A percentile compares a stretch with the other conserved stretches of the same genome.
phyloP scores from a whole-genome alignment of 2,113 vertebrate genomes.

The Pionites leucogaster region DNA sequence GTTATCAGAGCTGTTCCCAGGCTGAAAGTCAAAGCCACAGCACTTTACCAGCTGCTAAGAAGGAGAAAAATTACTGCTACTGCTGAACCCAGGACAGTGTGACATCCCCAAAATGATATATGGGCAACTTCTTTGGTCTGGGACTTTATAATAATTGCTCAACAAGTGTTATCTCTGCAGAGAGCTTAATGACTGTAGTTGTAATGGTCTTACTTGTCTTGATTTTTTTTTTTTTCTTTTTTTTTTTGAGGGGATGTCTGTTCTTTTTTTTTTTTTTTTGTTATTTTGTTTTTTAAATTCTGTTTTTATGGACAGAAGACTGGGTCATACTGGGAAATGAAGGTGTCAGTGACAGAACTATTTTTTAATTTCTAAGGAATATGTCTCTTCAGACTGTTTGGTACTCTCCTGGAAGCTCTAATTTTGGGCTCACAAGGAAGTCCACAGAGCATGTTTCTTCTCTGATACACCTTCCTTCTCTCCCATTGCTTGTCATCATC shows the following conservation, averaged over 20 bases:
- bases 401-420: not conserved
- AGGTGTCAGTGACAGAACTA: not conserved
- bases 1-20: no score
- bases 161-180: not conserved
- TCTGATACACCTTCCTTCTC: not conserved
- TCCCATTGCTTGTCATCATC: not conserved
- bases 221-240: not conserved
- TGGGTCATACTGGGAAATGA: not conserved
- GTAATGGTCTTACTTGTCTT: not conserved
- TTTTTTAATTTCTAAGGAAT: not conserved
- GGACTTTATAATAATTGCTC: not conserved
- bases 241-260: not conserved
- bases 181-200: not conserved
- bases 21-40: no score
- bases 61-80: no score
- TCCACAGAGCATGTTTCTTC: not conserved
- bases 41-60: no score
- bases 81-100: no score
- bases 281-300: not conserved
- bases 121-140: not conserved
- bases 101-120: not conserved
- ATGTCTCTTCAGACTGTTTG: not conserved
- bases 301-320: not conserved
- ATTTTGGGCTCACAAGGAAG: not conserved
- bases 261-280: fast-evolving